Evolutionary conservation across 2,797 vertebrate genomes (phyloP).

Genomic region (Champsocephalus esox): DNA sequence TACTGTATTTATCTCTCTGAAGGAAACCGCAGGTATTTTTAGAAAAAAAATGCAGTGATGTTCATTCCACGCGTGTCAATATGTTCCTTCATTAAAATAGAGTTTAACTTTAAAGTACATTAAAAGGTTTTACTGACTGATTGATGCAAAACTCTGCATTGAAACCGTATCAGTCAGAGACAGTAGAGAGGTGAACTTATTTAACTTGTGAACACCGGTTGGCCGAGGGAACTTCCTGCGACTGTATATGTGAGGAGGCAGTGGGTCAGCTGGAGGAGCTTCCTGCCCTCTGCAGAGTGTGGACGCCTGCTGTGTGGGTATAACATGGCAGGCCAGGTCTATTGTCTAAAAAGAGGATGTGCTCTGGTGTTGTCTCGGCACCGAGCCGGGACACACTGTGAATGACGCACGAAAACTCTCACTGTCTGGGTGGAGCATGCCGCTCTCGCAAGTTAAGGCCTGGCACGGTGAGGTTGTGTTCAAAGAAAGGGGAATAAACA

Average conservation of each 20-base stretch:
- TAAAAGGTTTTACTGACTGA: constrained; percentile 22
- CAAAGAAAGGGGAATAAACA: constrained; percentile 7
- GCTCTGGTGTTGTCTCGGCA: constrained; percentile 83
- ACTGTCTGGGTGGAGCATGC: constrained; percentile 84
- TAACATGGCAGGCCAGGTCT: constrained; percentile 80
- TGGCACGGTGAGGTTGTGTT: constrained; percentile 72
- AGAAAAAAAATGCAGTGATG: constrained; percentile 9
- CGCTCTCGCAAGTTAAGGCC: constrained; percentile 31
- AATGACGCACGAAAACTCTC: constrained; percentile 92
- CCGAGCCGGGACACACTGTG: constrained; percentile 83
- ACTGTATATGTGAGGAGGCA: constrained; percentile 78
- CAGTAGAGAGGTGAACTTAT: constrained; percentile 42
- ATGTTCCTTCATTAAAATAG: constrained; percentile 30
- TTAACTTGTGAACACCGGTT: constrained; percentile 62
- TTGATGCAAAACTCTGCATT: constrained; percentile 37
- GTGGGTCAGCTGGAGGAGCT: constrained; percentile 82
- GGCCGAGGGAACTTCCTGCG: constrained; percentile 78
- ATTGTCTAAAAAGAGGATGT: constrained; percentile 93
- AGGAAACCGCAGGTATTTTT: constrained; percentile 47
- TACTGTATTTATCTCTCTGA: constrained; percentile 24
- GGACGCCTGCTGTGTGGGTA: constrained; percentile 84
- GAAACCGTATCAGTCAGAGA: constrained; percentile 41
- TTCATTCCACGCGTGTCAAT: constrained; percentile 18
- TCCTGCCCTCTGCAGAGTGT: constrained; percentile 79
- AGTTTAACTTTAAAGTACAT: constrained; percentile 7